A percentile compares a stretch with the other conserved stretches of the same genome.
These are phyloP conservation scores for Bryconaethiops microstoma DNA, from an alignment of 2,797 vertebrate genomes.

Conservation along the genomic window DNA sequence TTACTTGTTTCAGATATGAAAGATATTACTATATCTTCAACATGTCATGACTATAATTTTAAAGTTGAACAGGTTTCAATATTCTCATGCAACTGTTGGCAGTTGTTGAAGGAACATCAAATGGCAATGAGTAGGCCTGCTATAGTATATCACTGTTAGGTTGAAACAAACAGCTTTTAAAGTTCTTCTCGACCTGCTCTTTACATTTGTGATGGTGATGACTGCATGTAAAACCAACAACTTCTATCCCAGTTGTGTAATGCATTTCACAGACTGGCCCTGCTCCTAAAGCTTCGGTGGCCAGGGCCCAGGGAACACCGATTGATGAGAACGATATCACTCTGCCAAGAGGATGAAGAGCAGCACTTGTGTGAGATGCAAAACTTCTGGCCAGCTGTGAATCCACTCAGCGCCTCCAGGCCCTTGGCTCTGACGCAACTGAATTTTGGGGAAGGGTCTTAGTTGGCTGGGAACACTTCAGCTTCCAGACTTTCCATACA, in stretches of 20 bases:
- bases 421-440: slow-evolving; percentile 63
- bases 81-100: slow-evolving; percentile 10
- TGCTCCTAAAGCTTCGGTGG: slow-evolving; percentile 17
- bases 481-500: slow-evolving; percentile 57
- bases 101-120: slow-evolving; percentile 11
- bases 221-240: slow-evolving; percentile 26
- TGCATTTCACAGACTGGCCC: slow-evolving; percentile 29
- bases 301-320: slow-evolving; percentile 51
- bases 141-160: not conserved
- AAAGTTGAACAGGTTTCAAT: not conserved
- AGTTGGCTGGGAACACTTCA: slow-evolving; percentile 56
- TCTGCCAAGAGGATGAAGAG: slow-evolving; percentile 59
- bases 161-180: not conserved
- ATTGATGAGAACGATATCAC: slow-evolving; percentile 57
- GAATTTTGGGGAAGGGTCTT: slow-evolving; percentile 57
- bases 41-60: slow-evolving; percentile 25
- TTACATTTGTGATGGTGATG: not conserved
- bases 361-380: slow-evolving; percentile 53
- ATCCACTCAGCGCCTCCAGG: slow-evolving; percentile 65
- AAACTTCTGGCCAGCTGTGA: slow-evolving; percentile 70
- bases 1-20: not conserved
- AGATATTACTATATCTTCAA: slow-evolving; percentile 10
- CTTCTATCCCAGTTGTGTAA: slow-evolving; percentile 25
- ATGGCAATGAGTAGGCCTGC: not conserved
- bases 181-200: not conserved